These are phyloP conservation scores for Thermophis baileyi DNA, from an alignment of 2,113 vertebrate species.

Conservation along the genomic window DNA sequence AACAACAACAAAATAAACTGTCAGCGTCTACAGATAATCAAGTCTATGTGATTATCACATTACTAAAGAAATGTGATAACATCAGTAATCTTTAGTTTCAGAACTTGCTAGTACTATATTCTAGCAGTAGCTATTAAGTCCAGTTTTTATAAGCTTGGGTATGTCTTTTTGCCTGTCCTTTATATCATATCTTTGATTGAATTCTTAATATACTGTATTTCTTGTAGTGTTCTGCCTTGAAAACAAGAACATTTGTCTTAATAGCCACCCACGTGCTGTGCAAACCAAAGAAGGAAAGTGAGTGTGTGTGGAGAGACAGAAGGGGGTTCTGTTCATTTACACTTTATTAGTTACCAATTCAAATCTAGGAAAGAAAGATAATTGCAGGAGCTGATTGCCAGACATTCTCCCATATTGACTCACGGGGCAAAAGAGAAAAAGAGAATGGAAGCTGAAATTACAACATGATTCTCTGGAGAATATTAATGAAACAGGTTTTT, in stretches of 20 bases:
- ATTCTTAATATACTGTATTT: slow-evolving; percentile 7
- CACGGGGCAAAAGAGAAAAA: slow-evolving; percentile 57
- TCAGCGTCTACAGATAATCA: not conserved
- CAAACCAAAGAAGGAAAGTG: not conserved
- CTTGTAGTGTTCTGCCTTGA: slow-evolving; percentile 29
- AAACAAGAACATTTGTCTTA: slow-evolving; percentile 38
- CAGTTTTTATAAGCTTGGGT: not conserved
- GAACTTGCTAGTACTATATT: not conserved
- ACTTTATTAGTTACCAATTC: slow-evolving; percentile 66
- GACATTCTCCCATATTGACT: slow-evolving; percentile 60
- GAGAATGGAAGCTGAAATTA: slow-evolving; percentile 65
- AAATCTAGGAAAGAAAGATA: slow-evolving; percentile 58
- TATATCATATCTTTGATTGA: not conserved
- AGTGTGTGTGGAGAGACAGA: not conserved
- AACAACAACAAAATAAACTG: not conserved
- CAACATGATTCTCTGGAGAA: slow-evolving; percentile 50
- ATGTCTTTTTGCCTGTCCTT: not conserved
- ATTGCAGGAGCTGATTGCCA: slow-evolving; percentile 68
- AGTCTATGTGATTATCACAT: not conserved
- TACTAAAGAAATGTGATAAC: not conserved
- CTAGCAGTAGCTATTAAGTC: not conserved
- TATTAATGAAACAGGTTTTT: slow-evolving; percentile 64
- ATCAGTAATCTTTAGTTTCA: not conserved
- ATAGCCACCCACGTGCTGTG: slow-evolving; percentile 44
- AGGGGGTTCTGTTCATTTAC: slow-evolving; percentile 63